Percentiles rank a stretch among this genome's conserved stretches.
Conservation (phyloP, 2,113 vertebrate species). For the Anoura caudifer region DNA sequence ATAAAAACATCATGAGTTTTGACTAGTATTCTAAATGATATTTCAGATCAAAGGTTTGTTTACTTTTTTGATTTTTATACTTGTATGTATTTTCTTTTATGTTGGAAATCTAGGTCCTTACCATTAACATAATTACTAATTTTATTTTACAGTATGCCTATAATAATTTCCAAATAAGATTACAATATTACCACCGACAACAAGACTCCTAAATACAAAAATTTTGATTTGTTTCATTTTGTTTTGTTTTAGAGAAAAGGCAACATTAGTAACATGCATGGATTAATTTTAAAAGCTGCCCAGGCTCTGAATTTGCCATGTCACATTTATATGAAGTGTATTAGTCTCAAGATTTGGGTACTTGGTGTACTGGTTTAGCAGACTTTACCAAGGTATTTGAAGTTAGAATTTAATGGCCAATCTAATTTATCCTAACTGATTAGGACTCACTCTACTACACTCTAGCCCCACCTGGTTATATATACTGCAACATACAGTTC, state of each 20-base stretch:
- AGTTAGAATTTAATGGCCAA: not conserved
- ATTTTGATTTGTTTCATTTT: not conserved
- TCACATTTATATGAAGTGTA: not conserved
- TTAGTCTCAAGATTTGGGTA: not conserved
- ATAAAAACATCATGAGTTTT: not conserved
- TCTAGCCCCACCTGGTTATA: not conserved
- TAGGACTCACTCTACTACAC: not conserved
- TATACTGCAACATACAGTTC: not conserved
- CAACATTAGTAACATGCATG: not conserved
- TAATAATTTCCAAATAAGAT: conserved; percentile 2
- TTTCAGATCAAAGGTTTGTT: not conserved
- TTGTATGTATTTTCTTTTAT: not conserved
- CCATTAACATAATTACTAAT: not conserved
- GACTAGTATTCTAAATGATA: conserved; percentile 7
- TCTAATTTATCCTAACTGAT: not conserved
- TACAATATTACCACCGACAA: not conserved
- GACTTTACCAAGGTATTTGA: not conserved
- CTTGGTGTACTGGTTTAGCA: not conserved
- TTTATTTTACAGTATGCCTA: not conserved
- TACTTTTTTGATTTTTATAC: not conserved
- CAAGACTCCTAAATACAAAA: conserved; percentile 4
- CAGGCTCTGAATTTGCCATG: not conserved
- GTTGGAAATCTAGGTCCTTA: not conserved
- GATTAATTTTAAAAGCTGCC: not conserved
- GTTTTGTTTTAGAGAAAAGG: not conserved